These are phyloP conservation scores for Morpho deidamia DNA, from an alignment of 2,888 invertebrate species.

Conservation along the genomic window DNA sequence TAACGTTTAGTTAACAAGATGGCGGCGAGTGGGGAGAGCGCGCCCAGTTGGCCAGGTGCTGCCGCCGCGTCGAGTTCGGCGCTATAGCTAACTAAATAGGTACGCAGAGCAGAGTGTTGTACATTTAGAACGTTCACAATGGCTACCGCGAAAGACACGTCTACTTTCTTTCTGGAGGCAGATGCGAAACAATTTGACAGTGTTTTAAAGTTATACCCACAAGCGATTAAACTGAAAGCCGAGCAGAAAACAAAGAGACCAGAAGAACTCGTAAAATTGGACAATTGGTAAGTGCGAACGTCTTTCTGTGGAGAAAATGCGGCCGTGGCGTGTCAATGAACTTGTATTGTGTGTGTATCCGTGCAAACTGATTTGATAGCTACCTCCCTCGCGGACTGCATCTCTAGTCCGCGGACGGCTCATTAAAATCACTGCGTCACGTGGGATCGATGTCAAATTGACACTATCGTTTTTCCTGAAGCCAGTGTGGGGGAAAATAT, in stretches of 20 bases:
- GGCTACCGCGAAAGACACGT: slow-evolving; percentile 93
- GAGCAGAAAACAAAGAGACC: slow-evolving; percentile 94
- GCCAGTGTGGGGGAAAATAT: slow-evolving; percentile 74
- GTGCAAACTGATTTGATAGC: slow-evolving; percentile 80
- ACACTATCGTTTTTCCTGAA: slow-evolving; percentile 77
- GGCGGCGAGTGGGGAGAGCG: slow-evolving; percentile 77
- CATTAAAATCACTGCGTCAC: slow-evolving; percentile 85
- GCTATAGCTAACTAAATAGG: slow-evolving; percentile 77
- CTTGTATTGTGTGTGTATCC: slow-evolving; percentile 80
- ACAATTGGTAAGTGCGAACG: slow-evolving; percentile 91
- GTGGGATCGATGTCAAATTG: slow-evolving; percentile 85
- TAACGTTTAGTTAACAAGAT: slow-evolving; percentile 68
- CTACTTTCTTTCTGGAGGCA: slow-evolving; percentile 95
- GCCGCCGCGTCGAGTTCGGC: slow-evolving; percentile 79
- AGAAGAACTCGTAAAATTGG: slow-evolving; percentile 95
- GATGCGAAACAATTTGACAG: slow-evolving; percentile 91
- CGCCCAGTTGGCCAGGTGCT: slow-evolving; percentile 79
- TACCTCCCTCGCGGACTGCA: slow-evolving; percentile 82
- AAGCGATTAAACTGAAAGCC: slow-evolving; percentile 93
- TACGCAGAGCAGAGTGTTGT: slow-evolving; percentile 62
- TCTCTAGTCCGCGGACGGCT: slow-evolving; percentile 81
- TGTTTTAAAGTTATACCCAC: slow-evolving; percentile 93
- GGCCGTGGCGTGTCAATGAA: slow-evolving; percentile 80
- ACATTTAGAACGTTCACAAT: slow-evolving; percentile 83
- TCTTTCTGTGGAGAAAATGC: slow-evolving; percentile 77